Conservation (phyloP, 2,888 invertebrate species). For the Diadromus collaris region DNA sequence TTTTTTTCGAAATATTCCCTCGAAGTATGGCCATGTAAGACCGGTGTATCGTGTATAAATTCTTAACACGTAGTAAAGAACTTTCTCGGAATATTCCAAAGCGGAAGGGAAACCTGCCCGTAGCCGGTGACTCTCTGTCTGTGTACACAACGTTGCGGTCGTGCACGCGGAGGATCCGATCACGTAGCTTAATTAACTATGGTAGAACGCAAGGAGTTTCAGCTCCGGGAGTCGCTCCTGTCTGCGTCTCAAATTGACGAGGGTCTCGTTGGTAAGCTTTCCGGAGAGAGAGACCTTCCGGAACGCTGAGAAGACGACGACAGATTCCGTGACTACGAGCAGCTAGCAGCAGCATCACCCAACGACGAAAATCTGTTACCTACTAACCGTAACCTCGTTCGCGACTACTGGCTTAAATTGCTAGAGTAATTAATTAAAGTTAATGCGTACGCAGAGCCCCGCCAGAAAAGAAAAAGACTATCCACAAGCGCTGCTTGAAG, state of each 20-base stretch:
- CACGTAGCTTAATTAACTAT: slow-evolving; percentile 57
- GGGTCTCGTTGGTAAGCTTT: slow-evolving; percentile 39
- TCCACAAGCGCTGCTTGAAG: background rate
- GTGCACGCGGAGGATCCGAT: slow-evolving; percentile 40
- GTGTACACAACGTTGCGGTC: background rate
- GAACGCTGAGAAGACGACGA: slow-evolving; percentile 57
- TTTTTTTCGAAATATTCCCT: slow-evolving; percentile 9
- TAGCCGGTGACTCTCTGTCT: background rate
- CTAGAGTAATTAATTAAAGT: slow-evolving; percentile 6
- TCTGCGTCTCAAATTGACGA: slow-evolving; percentile 56
- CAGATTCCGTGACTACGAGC: slow-evolving; percentile 32
- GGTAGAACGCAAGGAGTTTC: slow-evolving; percentile 47
- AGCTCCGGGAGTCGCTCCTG: slow-evolving; percentile 12
- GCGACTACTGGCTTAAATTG: background rate
- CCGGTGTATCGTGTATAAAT: slow-evolving; percentile 42
- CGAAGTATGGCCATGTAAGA: slow-evolving; percentile 2
- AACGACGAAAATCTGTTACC: slow-evolving; percentile 17
- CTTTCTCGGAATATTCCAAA: slow-evolving; percentile 34
- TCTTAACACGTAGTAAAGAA: slow-evolving; percentile 37
- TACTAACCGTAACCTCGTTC: slow-evolving; percentile 13
- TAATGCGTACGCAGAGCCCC: background rate
- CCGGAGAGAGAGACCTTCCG: slow-evolving; percentile 49
- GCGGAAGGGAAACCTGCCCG: slow-evolving; percentile 14
- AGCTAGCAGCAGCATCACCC: slow-evolving; percentile 20
- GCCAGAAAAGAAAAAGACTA: background rate